Evolutionary conservation across 2,113 vertebrate genomes (phyloP), one percentile per base, ranked within the genome.

Genomic region (Psettodes erumei): DNA sequence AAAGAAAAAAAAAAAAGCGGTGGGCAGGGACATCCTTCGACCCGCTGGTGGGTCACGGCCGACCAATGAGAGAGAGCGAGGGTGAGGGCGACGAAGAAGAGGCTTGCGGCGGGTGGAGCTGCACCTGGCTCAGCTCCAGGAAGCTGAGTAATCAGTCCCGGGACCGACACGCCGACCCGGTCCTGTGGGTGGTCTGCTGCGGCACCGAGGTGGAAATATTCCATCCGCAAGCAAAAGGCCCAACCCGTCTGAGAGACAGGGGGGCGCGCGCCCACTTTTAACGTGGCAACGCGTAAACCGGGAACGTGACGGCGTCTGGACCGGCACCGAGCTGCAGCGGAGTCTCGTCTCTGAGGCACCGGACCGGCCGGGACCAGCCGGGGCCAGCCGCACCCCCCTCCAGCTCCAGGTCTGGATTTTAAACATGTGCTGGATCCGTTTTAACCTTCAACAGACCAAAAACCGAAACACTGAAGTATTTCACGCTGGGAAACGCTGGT

Each of bases 91-190:
- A 45, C 27, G 21, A 32, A 12, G 23, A 70, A 62, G 53, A 56
- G 32, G 84, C 47, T 47, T 6, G 60, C 19, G 9, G 61, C 77
- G 23, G 58, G 80, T 68, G 74, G 75, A 88, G 83, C 72, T 61
- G 73, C 74, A 62, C n/a, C 77, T 84, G 88, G 88, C 84, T 60
- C 30, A 28, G 48, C 40, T 83, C 83, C 85, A 89, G 86, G 18
- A 56, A 48, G 87, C 87, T 93, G 89, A 90, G 79, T 90, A 87
- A 92, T 84, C 89, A 86, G 73, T 79, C 75, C 54, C 32, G 32
- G 59, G 71, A 42, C 58, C 77, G 30, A 51, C 73, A 77, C 37
- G 75, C 65, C n/a, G 70, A 82, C 81, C 85, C 74, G 81, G 28
- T 33, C 37, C 64, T 48, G 45, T n/a, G 66, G 50, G 74, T 63